Percentiles rank a stretch among this genome's conserved stretches.
Conservation (phyloP, 2,797 vertebrate species). For the Notoglanidium macrostoma region DNA sequence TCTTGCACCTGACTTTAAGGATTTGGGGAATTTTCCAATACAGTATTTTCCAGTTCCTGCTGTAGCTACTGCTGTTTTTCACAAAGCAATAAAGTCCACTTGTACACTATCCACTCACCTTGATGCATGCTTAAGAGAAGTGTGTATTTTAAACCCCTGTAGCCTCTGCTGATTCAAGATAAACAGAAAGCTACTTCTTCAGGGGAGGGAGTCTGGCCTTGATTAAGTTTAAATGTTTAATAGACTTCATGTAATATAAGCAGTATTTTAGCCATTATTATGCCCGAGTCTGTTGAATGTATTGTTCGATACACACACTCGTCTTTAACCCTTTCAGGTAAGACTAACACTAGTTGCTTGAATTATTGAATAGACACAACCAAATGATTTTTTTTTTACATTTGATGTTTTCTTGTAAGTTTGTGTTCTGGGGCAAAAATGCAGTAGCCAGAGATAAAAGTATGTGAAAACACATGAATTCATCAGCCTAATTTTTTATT, state of each 20-base stretch:
- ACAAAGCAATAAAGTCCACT: background rate
- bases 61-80: background rate
- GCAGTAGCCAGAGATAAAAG: background rate
- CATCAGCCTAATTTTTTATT: no score
- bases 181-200: background rate
- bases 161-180: background rate
- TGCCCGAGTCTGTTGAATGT: background rate
- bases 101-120: background rate
- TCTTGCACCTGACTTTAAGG: background rate
- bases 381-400: background rate
- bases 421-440: background rate
- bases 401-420: background rate
- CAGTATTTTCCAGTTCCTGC: background rate
- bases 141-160: background rate
- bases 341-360: background rate
- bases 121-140: background rate
- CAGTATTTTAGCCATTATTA: background rate
- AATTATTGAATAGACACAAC: background rate
- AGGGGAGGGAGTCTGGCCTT: background rate
- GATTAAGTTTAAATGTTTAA: background rate
- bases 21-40: background rate
- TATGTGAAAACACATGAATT: background rate
- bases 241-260: background rate
- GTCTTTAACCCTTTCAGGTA: background rate
- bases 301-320: background rate